Evolutionary conservation across 1,140 invertebrate genomes (phyloP), one percentile per base, ranked within the genome.

Genomic region (Parasteatoda tepidariorum): DNA sequence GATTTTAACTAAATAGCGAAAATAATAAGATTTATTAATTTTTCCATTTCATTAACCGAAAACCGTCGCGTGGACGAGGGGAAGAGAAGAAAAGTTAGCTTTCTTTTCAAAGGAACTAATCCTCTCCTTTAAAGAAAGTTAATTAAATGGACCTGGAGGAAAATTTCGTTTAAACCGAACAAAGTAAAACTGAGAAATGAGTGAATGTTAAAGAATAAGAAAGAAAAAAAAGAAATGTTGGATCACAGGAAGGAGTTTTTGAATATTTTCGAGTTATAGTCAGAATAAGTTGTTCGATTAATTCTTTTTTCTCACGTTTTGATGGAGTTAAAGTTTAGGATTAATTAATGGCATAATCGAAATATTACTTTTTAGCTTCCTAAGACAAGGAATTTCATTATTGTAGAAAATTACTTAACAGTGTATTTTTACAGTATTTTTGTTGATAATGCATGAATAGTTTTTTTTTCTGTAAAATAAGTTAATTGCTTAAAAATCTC

Each of bases 21-120:
- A 75, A 75, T 75, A 75, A 75, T 75, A 75, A 31, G 57, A 75
- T 75, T 75, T 75, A 75, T 75, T 75, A 75, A 75, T 75, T 75
- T 75, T 75, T 75, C 73, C 57, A 75, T 75, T 75, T 75, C 73
- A 75, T 75, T 75, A 75, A 75, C 73, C 55, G 31, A 22, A 62
- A 34, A n/a, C n/a, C n/a, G n/a, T n/a, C n/a, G n/a, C n/a, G n/a
- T n/a, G n/a, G n/a, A n/a, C n/a, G n/a, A n/a, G n/a, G n/a, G n/a
- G n/a, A n/a, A 67, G 64, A 62, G 62, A 75, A 75, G 73, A 62
- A 57, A n/a, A n/a, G n/a, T n/a, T 33, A 75, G n/a, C 22, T 73
- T 75, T 75, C 38, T 28, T 61, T 75, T 62, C 26, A 30, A n/a
- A n/a, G n/a, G n/a, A 48, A 18, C 73, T 75, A 75, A 75, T 62